Conservation (phyloP, 2,888 invertebrate species). For the Volucella bombylans region DNA sequence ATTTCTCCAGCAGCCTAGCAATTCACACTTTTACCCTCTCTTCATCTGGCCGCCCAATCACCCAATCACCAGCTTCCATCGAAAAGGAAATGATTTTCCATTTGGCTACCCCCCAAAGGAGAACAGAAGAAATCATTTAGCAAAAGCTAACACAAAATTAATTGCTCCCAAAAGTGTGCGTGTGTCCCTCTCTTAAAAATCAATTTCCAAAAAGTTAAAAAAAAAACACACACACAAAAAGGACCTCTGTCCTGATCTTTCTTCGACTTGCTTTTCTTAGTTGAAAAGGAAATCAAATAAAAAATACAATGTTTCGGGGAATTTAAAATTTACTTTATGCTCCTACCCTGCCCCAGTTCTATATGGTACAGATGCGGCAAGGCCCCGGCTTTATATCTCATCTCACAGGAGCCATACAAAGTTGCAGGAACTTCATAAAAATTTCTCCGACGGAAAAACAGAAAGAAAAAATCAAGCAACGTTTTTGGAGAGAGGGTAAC, state of each 20-base stretch:
- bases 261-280: too few species aligned
- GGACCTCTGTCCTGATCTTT: background rate
- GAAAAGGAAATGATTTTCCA: background rate
- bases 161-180: constrained; percentile 42
- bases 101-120: background rate
- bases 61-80: background rate
- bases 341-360: too few species aligned
- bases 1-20: constrained; percentile 25
- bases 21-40: background rate
- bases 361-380: too few species aligned
- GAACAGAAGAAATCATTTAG: constrained; percentile 26
- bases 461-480: background rate
- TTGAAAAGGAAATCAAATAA: constrained; percentile 9
- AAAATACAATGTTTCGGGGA: constrained; percentile 38
- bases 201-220: constrained; percentile 25
- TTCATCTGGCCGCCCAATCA: background rate
- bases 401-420: constrained; percentile 20
- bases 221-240: constrained; percentile 4
- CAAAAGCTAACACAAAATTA: constrained; percentile 55
- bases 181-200: constrained; percentile 44
- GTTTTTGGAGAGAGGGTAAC: background rate
- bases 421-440: constrained; percentile 44
- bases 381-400: constrained; percentile 10
- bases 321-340: constrained; percentile 48
- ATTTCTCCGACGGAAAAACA: background rate